These are phyloP conservation scores for Ciconia boyciana DNA, from an alignment of 2,113 vertebrate genomes.

Conservation along the genomic window DNA sequence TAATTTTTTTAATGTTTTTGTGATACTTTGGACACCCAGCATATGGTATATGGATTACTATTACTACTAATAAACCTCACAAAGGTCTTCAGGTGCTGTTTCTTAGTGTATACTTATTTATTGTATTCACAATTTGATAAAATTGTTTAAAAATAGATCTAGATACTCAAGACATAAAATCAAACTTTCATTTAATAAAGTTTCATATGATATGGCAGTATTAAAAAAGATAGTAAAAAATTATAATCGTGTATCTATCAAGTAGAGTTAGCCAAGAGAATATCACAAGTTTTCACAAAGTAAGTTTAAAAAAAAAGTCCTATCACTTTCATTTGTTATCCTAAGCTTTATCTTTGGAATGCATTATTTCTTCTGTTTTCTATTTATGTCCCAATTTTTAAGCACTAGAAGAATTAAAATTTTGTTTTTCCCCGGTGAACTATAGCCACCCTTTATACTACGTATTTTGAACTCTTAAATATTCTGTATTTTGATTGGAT, in stretches of 20 bases:
- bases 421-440: neutral
- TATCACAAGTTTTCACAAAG: neutral
- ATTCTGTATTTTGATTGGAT: conserved; percentile 48
- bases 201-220: neutral
- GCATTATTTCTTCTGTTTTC: neutral
- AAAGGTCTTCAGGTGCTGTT: neutral
- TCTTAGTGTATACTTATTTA: neutral
- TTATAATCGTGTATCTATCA: neutral
- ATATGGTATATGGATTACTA: neutral
- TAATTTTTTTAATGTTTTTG: neutral
- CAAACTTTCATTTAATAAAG: neutral
- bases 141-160: neutral
- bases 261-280: neutral
- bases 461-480: conserved; percentile 18
- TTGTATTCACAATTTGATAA: neutral
- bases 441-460: neutral
- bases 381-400: neutral
- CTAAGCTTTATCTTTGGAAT: neutral
- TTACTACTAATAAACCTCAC: neutral
- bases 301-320: neutral
- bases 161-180: neutral
- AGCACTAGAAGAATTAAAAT: neutral
- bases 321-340: neutral
- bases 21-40: neutral
- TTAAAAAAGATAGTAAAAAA: neutral